A percentile compares a stretch with the other conserved stretches of the same genome.
phyloP scores from a whole-genome alignment of 2,797 vertebrate species.

The Pteropus rufus region DNA sequence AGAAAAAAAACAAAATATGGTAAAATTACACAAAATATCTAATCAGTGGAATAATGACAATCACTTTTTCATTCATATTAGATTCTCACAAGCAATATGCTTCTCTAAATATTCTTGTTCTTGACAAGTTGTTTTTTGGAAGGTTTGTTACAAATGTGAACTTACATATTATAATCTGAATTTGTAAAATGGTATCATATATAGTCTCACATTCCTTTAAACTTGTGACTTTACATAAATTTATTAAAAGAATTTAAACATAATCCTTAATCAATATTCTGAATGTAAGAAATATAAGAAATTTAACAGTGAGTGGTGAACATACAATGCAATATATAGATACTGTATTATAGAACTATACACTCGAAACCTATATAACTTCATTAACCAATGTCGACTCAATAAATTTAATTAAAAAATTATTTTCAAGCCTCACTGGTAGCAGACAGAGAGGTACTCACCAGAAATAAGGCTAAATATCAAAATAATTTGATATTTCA shows the following conservation, averaged over 20 bases:
- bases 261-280: not conserved
- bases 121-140: not conserved
- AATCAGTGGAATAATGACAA: not conserved
- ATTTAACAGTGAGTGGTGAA: no score
- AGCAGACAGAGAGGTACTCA: not conserved
- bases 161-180: not conserved
- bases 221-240: not conserved
- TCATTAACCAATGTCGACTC: no score
- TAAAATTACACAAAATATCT: not conserved
- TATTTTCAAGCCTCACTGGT: not conserved
- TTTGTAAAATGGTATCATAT: not conserved
- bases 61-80: not conserved
- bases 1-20: not conserved
- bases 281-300: not conserved
- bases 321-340: no score
- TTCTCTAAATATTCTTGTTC: not conserved
- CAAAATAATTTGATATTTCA: not conserved
- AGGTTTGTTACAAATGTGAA: not conserved
- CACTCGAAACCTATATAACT: no score
- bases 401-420: not conserved
- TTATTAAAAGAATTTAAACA: not conserved
- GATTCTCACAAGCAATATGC: not conserved
- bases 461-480: not conserved
- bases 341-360: no score
- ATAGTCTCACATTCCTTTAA: not conserved